A percentile compares a stretch with the other conserved stretches of the same genome.
Evolutionary conservation across 2,888 invertebrate genomes (phyloP).

Genomic region (Diaphora mendica): DNA sequence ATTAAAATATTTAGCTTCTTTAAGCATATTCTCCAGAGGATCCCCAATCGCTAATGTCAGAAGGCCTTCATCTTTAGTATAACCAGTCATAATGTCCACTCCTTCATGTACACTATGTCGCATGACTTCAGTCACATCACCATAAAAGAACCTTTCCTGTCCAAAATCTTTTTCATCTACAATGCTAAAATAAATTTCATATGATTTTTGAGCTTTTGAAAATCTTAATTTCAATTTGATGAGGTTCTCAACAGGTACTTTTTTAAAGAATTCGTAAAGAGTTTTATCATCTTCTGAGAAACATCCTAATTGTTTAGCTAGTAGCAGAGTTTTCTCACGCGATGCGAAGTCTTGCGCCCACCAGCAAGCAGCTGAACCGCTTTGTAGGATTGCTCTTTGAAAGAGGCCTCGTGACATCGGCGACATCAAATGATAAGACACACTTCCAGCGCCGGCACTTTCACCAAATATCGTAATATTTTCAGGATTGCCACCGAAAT

Average conservation of each 20-base stretch:
- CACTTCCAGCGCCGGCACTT: slow-evolving; percentile 72
- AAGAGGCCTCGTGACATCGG: slow-evolving; percentile 78
- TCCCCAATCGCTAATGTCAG: slow-evolving; percentile 40
- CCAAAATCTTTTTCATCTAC: slow-evolving; percentile 65
- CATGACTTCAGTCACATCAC: slow-evolving; percentile 66
- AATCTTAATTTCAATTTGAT: slow-evolving; percentile 50
- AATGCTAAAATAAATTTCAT: slow-evolving; percentile 53
- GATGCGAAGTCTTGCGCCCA: slow-evolving; percentile 76
- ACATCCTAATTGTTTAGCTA: slow-evolving; percentile 65
- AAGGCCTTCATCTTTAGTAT: slow-evolving; percentile 89
- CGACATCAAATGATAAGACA: slow-evolving; percentile 71
- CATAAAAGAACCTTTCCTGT: slow-evolving; percentile 65
- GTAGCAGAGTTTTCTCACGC: slow-evolving; percentile 74
- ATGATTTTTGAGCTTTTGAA: slow-evolving; percentile 45
- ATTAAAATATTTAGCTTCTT: slow-evolving; percentile 54
- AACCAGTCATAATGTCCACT: slow-evolving; percentile 90
- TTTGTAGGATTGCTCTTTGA: slow-evolving; percentile 88
- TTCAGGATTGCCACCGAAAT: slow-evolving; percentile 74
- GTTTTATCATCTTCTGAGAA: slow-evolving; percentile 63
- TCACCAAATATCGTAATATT: slow-evolving; percentile 80
- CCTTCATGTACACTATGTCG: slow-evolving; percentile 77
- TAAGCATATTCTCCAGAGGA: slow-evolving; percentile 44
- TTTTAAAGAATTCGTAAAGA: slow-evolving; percentile 65
- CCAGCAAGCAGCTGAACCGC: slow-evolving; percentile 88
- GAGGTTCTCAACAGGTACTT: slow-evolving; percentile 58